Evolutionary conservation across 2,113 vertebrate genomes (phyloP).

Genomic region (Chlamydotis undulata): DNA sequence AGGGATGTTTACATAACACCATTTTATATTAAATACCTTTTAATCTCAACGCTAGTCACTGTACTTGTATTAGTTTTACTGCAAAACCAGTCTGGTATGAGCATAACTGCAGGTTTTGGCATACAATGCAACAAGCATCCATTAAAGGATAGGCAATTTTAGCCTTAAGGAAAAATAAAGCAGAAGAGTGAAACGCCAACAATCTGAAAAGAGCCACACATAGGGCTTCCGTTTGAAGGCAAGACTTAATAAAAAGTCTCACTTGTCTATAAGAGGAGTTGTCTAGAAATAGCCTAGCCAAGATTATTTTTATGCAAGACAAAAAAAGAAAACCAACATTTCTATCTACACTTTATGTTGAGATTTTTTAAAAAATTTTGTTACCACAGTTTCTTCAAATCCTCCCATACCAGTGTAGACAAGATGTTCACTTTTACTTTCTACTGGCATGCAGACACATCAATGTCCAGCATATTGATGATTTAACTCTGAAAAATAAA

Average conservation of each 20-base stretch:
- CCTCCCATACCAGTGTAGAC: not conserved
- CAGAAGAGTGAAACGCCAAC: not conserved
- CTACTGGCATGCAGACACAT: not conserved
- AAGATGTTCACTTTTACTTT: not conserved
- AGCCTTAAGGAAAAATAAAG: not conserved
- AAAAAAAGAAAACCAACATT: not conserved
- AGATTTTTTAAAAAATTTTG: not conserved
- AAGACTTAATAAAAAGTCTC: not conserved
- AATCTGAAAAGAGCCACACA: rapidly evolving
- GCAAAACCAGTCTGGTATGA: not conserved
- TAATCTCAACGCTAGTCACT: not conserved
- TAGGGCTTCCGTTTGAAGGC: not conserved
- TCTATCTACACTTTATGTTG: not conserved
- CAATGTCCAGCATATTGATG: not conserved
- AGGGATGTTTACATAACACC: not conserved
- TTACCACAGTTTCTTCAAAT: not conserved
- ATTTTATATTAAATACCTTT: not conserved
- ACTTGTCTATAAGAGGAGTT: not conserved
- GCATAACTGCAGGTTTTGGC: not conserved
- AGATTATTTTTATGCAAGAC: not conserved
- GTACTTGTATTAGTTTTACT: not conserved
- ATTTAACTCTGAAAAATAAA: not conserved
- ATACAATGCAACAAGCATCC: not conserved
- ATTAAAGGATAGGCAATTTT: not conserved
- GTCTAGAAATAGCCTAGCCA: not conserved